phyloP scores from a whole-genome alignment of 2,113 vertebrate genomes.

The Pelobates fuscus region DNA sequence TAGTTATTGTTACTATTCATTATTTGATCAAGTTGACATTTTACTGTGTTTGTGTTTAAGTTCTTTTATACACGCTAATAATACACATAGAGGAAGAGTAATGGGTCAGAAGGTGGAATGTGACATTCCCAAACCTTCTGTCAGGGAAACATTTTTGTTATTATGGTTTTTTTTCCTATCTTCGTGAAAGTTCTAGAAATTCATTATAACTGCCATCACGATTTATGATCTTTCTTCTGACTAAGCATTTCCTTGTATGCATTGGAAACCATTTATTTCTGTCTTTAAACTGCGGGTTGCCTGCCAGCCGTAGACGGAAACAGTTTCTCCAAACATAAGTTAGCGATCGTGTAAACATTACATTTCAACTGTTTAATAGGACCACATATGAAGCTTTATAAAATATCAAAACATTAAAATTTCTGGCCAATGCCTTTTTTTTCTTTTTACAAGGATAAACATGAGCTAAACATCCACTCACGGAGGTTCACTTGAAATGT shows the following conservation, averaged over 20 bases:
- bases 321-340: background rate
- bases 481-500: background rate
- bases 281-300: background rate
- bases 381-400: conserved; percentile 49
- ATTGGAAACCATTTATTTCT: background rate
- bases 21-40: too few relatives aligned
- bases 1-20: too few relatives aligned
- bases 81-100: too few relatives aligned
- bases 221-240: conserved; percentile 1
- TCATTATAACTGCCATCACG: background rate
- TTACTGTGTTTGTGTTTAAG: too few relatives aligned
- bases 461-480: conserved; percentile 6
- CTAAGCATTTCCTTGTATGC: background rate
- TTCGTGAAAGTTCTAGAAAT: background rate
- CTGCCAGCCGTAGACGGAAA: conserved; percentile 18
- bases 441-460: background rate
- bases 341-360: conserved; percentile 20
- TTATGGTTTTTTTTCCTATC: too few relatives aligned
- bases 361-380: conserved; percentile 39
- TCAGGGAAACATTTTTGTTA: too few relatives aligned
- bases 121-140: too few relatives aligned
- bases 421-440: background rate
- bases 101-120: too few relatives aligned
- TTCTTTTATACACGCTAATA: too few relatives aligned
- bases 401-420: conserved; percentile 16